phyloP scores from a whole-genome alignment of 2,888 invertebrate species.

The Ypsolopha scabrella region DNA sequence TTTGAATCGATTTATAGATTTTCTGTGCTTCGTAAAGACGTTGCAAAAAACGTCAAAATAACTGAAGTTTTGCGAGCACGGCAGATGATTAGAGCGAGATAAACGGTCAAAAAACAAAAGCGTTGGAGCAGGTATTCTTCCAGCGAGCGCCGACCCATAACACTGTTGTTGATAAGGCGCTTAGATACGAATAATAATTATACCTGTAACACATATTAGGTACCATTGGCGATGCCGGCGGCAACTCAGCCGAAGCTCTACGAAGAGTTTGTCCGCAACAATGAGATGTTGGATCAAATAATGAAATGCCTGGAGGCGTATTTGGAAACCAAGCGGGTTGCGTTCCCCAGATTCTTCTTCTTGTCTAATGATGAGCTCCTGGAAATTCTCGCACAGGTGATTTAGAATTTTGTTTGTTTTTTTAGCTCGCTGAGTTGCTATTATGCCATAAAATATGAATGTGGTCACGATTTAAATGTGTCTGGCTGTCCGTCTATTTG shows the following conservation, averaged over 20 bases:
- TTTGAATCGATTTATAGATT: too few relatives aligned
- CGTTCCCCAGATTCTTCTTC: conserved; percentile 92
- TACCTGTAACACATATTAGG: conserved; percentile 35
- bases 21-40: too few relatives aligned
- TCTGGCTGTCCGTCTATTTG: neutral
- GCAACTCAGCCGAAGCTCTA: conserved; percentile 79
- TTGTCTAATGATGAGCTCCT: conserved; percentile 90
- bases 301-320: conserved; percentile 92
- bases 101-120: too few relatives aligned
- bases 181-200: too few relatives aligned
- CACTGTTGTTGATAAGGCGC: too few relatives aligned
- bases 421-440: neutral
- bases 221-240: conserved; percentile 84
- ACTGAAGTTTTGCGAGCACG: too few relatives aligned
- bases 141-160: too few relatives aligned
- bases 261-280: conserved; percentile 78
- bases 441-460: neutral
- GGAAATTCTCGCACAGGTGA: conserved; percentile 89
- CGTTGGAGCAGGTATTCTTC: too few relatives aligned
- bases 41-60: too few relatives aligned
- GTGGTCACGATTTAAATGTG: neutral
- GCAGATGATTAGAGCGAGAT: too few relatives aligned
- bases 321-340: conserved; percentile 87
- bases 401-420: neutral
- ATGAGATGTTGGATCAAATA: conserved; percentile 86